phyloP scores from a whole-genome alignment of 2,113 vertebrate genomes.

The Pogona vitticeps region DNA sequence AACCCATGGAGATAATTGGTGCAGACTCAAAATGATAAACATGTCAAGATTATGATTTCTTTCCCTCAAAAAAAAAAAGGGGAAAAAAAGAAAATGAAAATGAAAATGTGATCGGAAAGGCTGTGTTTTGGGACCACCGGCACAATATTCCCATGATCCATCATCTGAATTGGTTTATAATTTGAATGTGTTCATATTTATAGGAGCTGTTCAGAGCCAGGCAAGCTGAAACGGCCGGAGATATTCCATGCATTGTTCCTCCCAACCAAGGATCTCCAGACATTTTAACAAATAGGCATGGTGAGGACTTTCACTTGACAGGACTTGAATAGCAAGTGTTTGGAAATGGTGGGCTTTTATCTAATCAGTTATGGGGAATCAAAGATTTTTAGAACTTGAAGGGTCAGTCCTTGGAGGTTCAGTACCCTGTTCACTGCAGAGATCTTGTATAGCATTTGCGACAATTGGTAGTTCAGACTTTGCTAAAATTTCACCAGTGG shows the following conservation, averaged over 20 bases:
- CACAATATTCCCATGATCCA: conserved; percentile 64
- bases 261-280: neutral
- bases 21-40: conserved; percentile 75
- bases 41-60: conserved; percentile 77
- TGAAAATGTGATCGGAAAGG: conserved; percentile 64
- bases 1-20: conserved; percentile 77
- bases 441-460: neutral
- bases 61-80: conserved; percentile 71
- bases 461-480: neutral
- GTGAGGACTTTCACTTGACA: neutral
- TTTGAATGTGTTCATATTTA: conserved; percentile 71
- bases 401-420: neutral
- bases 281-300: neutral
- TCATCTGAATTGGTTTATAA: conserved; percentile 72
- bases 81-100: conserved; percentile 66
- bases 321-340: neutral
- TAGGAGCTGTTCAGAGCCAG: conserved; percentile 55
- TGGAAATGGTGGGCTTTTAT: neutral
- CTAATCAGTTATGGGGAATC: neutral
- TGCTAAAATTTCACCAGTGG: neutral
- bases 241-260: conserved; percentile 45
- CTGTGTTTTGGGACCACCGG: conserved; percentile 64
- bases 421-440: neutral
- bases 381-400: neutral
- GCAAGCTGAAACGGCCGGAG: conserved; percentile 54